phyloP scores from a whole-genome alignment of 2,888 invertebrate genomes.

The Hirtodrosophila trivittata region DNA sequence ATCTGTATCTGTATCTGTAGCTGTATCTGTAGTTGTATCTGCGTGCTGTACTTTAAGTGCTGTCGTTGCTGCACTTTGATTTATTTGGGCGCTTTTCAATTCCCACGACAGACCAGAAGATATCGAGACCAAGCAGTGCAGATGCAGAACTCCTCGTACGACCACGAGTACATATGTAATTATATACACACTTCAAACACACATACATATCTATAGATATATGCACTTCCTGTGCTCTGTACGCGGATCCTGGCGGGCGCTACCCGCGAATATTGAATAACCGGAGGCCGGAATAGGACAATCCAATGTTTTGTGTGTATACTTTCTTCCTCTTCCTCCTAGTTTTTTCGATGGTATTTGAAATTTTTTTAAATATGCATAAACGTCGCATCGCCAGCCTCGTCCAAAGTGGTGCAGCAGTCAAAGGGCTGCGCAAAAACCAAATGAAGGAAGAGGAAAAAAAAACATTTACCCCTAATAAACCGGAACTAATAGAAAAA shows the following conservation, averaged over 20 bases:
- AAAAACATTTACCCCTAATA: conserved; percentile 70
- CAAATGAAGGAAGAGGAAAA: conserved; percentile 26
- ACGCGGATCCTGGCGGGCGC: conserved; percentile 43
- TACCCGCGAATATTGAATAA: conserved; percentile 79
- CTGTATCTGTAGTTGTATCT: conserved; percentile 9
- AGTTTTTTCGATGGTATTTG: conserved; percentile 1
- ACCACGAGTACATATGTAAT: conserved; percentile 13
- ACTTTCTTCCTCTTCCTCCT: neutral
- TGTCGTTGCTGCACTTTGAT: conserved; percentile 68
- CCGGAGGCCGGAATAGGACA: conserved; percentile 41
- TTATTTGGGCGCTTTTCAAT: conserved; percentile 69
- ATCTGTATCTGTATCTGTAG: conserved; percentile 5
- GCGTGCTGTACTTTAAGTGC: conserved; percentile 1
- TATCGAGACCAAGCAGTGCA: conserved; percentile 40
- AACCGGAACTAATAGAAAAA: conserved; percentile 76
- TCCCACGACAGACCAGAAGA: conserved; percentile 66
- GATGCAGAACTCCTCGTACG: conserved; percentile 18
- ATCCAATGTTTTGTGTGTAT: conserved; percentile 7
- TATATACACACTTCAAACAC: neutral
- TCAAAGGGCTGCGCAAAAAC: conserved; percentile 66
- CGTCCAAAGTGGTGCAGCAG: conserved; percentile 71
- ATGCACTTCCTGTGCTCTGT: conserved; percentile 61
- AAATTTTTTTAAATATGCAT: conserved; percentile 62
- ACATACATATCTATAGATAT: neutral
- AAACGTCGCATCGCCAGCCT: conserved; percentile 61